Evolutionary conservation across 2,113 vertebrate species (phyloP).

Genomic region (Triplophysa tibetana): DNA sequence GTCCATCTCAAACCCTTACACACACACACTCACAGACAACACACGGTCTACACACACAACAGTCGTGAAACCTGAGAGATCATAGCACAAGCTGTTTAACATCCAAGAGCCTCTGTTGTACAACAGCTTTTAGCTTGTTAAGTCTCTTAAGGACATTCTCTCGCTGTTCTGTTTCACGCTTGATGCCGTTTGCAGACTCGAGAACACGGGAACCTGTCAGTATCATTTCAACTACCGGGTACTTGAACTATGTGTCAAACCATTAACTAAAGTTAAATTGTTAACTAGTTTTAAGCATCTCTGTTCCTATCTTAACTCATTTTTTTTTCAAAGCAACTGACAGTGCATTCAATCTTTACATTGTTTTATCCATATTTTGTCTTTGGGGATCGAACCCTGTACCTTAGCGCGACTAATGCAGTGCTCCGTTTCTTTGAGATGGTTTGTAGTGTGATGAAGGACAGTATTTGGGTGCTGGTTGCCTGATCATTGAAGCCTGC

Average conservation of each 20-base stretch:
- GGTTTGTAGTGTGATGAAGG: too few species aligned
- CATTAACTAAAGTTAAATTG: too few species aligned
- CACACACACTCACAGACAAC: background rate
- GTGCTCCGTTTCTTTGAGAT: too few species aligned
- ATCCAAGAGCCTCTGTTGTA: slow-evolving; percentile 7
- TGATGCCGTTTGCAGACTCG: slow-evolving; percentile 5
- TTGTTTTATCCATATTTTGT: too few species aligned
- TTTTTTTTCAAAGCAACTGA: too few species aligned
- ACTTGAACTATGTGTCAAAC: too few species aligned
- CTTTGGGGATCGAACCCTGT: too few species aligned
- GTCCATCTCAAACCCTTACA: slow-evolving; percentile 1
- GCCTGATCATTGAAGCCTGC: background rate
- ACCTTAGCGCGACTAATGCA: too few species aligned
- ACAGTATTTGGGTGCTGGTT: background rate
- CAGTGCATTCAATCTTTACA: too few species aligned
- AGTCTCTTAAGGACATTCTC: background rate
- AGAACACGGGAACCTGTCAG: background rate
- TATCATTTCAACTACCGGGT: background rate
- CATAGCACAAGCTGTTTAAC: slow-evolving; percentile 9
- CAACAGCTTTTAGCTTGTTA: slow-evolving; percentile 15
- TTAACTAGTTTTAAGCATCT: too few species aligned
- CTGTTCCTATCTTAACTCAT: too few species aligned
- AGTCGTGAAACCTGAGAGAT: slow-evolving; percentile 30
- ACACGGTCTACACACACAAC: background rate
- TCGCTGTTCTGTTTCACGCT: background rate